These are phyloP conservation scores for Steinernema scapterisci DNA, from an alignment of 2,888 invertebrate species.

Conservation along the genomic window DNA sequence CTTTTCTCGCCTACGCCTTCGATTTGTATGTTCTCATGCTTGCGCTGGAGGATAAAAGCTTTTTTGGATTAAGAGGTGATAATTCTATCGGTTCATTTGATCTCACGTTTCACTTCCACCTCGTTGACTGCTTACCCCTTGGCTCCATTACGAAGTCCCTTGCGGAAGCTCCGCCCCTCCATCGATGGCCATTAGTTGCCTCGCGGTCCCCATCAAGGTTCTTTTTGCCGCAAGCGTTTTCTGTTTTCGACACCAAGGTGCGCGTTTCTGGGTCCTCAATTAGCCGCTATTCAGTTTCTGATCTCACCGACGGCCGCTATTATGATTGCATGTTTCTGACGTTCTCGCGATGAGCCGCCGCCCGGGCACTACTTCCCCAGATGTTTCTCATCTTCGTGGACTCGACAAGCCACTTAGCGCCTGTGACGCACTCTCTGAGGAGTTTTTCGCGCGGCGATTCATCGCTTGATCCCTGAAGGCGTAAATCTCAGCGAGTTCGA, in stretches of 20 bases:
- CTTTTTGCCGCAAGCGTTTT: not conserved
- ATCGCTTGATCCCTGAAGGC: conserved; percentile 9
- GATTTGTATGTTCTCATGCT: conserved; percentile 4
- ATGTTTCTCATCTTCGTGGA: not conserved
- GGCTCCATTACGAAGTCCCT: conserved; percentile 28
- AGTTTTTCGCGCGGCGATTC: conserved; percentile 18
- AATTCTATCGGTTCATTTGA: conserved; percentile 32
- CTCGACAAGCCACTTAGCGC: conserved; percentile 19
- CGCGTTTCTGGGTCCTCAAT: not conserved
- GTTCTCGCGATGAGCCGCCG: not conserved
- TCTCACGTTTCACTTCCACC: conserved; percentile 27
- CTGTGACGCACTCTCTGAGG: not conserved
- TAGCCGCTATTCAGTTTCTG: not conserved
- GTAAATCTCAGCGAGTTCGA: not conserved
- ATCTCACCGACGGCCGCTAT: not conserved
- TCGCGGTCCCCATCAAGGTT: not conserved
- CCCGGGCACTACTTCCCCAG: not conserved
- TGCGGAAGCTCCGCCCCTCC: not conserved
- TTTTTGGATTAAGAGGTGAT: conserved; percentile 29
- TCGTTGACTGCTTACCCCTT: conserved; percentile 20
- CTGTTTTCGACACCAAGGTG: not conserved
- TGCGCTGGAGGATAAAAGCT: not conserved
- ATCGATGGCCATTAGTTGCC: not conserved
- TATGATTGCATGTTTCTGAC: not conserved
- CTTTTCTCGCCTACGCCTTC: not conserved